Evolutionary conservation across 1,140 invertebrate species (phyloP).

Genomic region (Musca vetustissima): DNA sequence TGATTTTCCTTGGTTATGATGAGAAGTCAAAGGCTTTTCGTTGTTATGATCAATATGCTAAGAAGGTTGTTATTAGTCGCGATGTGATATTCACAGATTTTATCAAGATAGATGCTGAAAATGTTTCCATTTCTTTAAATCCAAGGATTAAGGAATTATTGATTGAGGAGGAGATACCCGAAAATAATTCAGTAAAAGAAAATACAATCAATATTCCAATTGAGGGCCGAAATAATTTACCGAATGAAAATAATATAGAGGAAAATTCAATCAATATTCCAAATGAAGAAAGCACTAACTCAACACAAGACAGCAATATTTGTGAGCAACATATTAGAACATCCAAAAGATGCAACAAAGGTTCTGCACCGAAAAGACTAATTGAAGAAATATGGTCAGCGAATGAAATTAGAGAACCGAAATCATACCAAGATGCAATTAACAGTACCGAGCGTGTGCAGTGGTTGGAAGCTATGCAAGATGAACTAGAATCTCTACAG

Average conservation of each 20-base stretch:
- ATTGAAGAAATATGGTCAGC: too few relatives aligned
- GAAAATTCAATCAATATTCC: neutral
- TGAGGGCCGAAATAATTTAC: neutral
- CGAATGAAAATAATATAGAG: neutral
- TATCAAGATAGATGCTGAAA: neutral
- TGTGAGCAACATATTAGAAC: neutral
- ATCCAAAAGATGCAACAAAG: neutral
- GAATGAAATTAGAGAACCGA: neutral
- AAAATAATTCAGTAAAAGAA: too few relatives aligned
- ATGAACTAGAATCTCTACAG: neutral
- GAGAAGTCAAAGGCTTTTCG: conserved; percentile 42
- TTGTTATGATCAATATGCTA: conserved; percentile 32
- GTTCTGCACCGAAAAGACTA: too few relatives aligned
- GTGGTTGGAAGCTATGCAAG: conserved; percentile 38
- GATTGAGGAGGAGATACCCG: neutral
- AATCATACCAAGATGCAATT: neutral
- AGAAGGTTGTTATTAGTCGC: conserved; percentile 35
- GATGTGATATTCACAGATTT: conserved; percentile 36
- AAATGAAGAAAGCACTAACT: neutral
- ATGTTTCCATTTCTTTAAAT: neutral
- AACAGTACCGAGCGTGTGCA: neutral
- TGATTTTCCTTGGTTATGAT: conserved; percentile 32
- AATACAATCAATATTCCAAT: neutral
- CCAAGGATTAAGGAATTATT: neutral
- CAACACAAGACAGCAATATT: neutral